A percentile compares a stretch with the other conserved stretches of the same genome.
Conservation (phyloP, 2,888 invertebrate species). For the Diadegma fenestrale region DNA sequence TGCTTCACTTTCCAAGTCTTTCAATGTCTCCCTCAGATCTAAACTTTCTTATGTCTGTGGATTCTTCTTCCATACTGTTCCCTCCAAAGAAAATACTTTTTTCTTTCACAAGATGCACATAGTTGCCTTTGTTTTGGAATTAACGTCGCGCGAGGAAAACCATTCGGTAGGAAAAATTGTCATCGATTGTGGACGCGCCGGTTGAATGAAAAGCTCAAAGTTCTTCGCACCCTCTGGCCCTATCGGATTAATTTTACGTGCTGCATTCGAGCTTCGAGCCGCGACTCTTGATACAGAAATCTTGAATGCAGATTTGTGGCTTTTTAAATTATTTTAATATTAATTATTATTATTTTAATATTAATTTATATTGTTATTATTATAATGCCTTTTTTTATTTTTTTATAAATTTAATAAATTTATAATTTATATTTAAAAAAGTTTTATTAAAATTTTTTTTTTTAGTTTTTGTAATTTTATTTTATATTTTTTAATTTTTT, state of each 20-base stretch:
- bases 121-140: constrained; percentile 1
- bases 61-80: constrained; percentile 9
- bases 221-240: not conserved
- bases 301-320: not conserved
- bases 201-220: not conserved
- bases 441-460: not conserved
- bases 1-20: constrained; percentile 39
- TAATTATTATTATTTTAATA: too few relatives aligned
- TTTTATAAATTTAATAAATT: too few relatives aligned
- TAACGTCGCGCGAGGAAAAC: not conserved
- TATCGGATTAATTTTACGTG: not conserved
- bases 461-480: not conserved
- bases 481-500: too few relatives aligned
- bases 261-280: not conserved
- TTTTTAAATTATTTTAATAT: too few relatives aligned
- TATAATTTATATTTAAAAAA: not conserved
- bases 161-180: not conserved
- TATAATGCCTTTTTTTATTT: too few relatives aligned
- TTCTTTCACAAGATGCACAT: not conserved
- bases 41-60: constrained; percentile 28
- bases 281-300: not conserved
- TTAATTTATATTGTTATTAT: too few relatives aligned
- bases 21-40: constrained; percentile 23
- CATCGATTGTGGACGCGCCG: not conserved
- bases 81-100: not conserved